Base-by-base conservation (phyloP, 2,888 invertebrate genomes). In the Craniophora ligustri region DNA sequence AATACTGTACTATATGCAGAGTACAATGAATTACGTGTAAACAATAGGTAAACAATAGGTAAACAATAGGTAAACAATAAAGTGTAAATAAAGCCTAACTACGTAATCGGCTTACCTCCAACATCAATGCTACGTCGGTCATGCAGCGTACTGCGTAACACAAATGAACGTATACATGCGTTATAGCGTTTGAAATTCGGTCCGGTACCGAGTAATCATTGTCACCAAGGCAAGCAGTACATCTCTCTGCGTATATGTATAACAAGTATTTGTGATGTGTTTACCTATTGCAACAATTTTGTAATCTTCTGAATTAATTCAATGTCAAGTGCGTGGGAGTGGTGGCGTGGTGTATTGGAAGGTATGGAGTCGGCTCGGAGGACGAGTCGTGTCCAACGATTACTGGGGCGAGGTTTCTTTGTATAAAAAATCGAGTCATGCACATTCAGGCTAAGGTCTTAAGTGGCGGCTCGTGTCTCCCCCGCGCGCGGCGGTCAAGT, bases 381-480 rank as follows among this genome's bases (percentile, higher is more conserved):
- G 79, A 78, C 75, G 73, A 64, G 42, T 78, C 74, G 76, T 72
- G 79, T 73, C 60, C 61, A 70, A 66, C 68, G 64, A 21, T 82
- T 82, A 83, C 67, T 81, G 70, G 83, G 78, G 79, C 87, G 82
- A 86, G 86, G 86, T 76, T 85, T 75, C 65, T 73, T 70, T 63
- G 61, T 67, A 80, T 81, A 85, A 86, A 85, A 84, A 86, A 78
- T 79, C 78, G 63, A 84, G 83, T 86, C 84, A 84, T 84, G 87
- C 86, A 84, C 86, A 88, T 85, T 79, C 79, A 88, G 88, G 88
- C 85, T 88, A 89, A 89, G 89, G 89, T 82, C 80, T 82, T 45
- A 45, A 48, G 46, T 57, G 58, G 21, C 64, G 57, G 57, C 55
- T 65, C 51, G 67, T 61, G 61, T 57, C 64, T 59, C 63, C 61